These are phyloP conservation scores for Stegana nigrithorax DNA, from an alignment of 2,888 invertebrate genomes.

Conservation along the genomic window DNA sequence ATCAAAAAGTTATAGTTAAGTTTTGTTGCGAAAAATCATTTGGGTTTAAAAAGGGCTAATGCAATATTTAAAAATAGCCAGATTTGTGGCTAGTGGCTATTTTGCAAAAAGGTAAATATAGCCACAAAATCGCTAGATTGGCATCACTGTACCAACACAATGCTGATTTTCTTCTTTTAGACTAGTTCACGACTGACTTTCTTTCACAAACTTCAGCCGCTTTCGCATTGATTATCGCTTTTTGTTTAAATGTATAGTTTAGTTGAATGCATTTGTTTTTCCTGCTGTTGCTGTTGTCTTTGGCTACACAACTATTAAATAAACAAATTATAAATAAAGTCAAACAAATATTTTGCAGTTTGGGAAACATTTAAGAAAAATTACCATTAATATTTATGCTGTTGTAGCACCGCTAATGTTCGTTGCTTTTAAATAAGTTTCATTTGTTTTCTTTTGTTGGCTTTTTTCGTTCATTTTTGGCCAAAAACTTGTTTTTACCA, in stretches of 20 bases:
- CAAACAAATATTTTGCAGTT: not conserved
- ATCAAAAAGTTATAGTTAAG: no score
- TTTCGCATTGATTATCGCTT: not conserved
- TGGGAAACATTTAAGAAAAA: not conserved
- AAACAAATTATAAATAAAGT: not conserved
- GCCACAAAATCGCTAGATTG: no score
- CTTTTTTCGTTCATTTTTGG: conserved; percentile 5
- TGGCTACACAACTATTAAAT: not conserved
- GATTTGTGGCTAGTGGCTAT: no score
- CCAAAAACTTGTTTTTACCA: conserved; percentile 8
- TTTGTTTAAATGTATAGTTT: not conserved
- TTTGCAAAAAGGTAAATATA: no score
- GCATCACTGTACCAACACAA: no score
- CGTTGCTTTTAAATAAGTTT: not conserved
- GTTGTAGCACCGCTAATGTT: no score
- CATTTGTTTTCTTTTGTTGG: not conserved
- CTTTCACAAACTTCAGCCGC: not conserved
- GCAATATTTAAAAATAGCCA: no score
- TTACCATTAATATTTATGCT: no score
- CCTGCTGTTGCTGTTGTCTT: not conserved
- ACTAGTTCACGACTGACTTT: no score
- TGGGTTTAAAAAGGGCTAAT: no score
- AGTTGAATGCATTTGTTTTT: not conserved
- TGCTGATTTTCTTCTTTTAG: no score
- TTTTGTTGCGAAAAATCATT: no score